Conservation (phyloP, 2,797 vertebrate genomes). For the Anguilla obscura region DNA sequence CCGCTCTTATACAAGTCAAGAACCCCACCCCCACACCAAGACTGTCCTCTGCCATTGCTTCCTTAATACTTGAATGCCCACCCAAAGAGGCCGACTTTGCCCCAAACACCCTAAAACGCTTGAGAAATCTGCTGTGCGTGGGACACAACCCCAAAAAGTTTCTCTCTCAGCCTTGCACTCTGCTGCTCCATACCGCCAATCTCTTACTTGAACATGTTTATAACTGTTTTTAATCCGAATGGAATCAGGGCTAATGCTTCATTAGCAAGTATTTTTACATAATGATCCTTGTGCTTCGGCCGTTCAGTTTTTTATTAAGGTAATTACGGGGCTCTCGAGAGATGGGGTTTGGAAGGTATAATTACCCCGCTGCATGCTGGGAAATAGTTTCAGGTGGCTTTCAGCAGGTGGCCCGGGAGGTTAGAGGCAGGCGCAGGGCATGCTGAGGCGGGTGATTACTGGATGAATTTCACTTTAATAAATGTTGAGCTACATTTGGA, state of each 20-base stretch:
- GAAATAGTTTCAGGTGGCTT: slow-evolving; percentile 76
- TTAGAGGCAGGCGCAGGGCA: slow-evolving; percentile 86
- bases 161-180: slow-evolving; percentile 51
- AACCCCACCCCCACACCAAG: background rate
- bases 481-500: slow-evolving; percentile 92
- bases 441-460: slow-evolving; percentile 86
- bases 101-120: background rate
- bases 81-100: slow-evolving; percentile 2
- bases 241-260: slow-evolving; percentile 82
- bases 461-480: slow-evolving; percentile 96
- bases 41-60: background rate
- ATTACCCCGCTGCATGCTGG: slow-evolving; percentile 76
- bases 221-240: slow-evolving; percentile 81
- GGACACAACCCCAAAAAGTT: slow-evolving; percentile 14
- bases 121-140: background rate
- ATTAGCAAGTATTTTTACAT: slow-evolving; percentile 82
- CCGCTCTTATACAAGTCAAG: background rate
- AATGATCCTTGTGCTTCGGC: slow-evolving; percentile 78
- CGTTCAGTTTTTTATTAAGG: slow-evolving; percentile 79
- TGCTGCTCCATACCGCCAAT: slow-evolving; percentile 55
- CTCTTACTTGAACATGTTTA: slow-evolving; percentile 67
- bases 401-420: slow-evolving; percentile 88
- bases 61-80: slow-evolving; percentile 7
- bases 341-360: slow-evolving; percentile 75
- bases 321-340: slow-evolving; percentile 78